Conservation (phyloP, 2,888 invertebrate species). For the Phortica okadai region DNA sequence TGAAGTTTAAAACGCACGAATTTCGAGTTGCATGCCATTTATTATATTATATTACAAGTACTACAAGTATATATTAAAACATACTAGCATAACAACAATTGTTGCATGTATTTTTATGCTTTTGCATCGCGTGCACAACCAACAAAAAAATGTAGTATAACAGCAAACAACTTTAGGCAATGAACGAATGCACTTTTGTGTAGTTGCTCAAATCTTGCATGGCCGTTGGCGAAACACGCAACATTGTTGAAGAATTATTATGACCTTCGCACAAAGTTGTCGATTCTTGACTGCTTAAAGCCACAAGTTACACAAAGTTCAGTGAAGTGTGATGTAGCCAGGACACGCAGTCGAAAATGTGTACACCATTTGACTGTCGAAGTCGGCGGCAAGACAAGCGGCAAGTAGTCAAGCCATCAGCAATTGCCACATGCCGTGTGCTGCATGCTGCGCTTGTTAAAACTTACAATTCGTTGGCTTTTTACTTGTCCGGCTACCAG, state of each 20-base stretch:
- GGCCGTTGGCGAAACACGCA: background rate
- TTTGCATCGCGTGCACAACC: background rate
- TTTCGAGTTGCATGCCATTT: constrained; percentile 26
- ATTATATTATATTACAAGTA: constrained; percentile 17
- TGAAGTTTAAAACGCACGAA: background rate
- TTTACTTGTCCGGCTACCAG: background rate
- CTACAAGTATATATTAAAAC: background rate
- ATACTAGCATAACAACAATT: constrained; percentile 5
- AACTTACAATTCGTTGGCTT: constrained; percentile 4
- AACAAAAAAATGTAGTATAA: background rate
- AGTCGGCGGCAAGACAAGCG: background rate
- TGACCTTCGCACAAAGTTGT: constrained; percentile 28
- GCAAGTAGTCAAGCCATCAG: background rate
- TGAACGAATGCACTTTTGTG: constrained; percentile 5
- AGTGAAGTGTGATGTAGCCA: background rate
- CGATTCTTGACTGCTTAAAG: background rate
- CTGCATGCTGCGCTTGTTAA: constrained; percentile 29
- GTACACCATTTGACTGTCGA: background rate
- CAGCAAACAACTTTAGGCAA: background rate
- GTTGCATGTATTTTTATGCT: constrained; percentile 1
- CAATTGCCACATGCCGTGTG: constrained; percentile 28
- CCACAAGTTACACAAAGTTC: background rate
- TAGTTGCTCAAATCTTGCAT: background rate
- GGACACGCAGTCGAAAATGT: constrained; percentile 5
- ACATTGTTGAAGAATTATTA: constrained; percentile 19